Percentiles rank a stretch among this genome's conserved stretches.
phyloP scores from a whole-genome alignment of 2,797 vertebrate species.

The Petrocephalus schoutedeni region DNA sequence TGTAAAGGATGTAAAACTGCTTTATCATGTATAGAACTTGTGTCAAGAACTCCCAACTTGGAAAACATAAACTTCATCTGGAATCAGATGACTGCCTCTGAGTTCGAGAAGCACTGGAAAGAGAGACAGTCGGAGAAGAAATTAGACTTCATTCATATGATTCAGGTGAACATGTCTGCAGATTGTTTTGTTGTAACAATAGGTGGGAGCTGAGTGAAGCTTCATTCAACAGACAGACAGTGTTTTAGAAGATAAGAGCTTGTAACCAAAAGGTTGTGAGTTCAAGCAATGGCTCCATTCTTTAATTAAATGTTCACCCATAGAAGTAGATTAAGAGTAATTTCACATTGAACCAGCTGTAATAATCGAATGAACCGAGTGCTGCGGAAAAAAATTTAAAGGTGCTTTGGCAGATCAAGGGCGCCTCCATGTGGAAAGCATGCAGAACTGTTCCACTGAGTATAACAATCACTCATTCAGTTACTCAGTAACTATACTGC shows the following conservation, averaged over 20 bases:
- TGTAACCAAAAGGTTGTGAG: neutral
- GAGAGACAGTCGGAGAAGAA: constrained; percentile 65
- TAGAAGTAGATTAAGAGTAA: neutral
- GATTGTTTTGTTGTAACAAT: neutral
- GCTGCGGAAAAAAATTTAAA: neutral
- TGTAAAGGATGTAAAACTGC: neutral
- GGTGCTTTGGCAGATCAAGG: neutral
- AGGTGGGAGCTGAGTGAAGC: neutral
- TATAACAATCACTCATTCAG: neutral
- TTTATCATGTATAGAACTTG: constrained; percentile 49
- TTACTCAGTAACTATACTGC: no score
- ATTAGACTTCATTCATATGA: constrained; percentile 91
- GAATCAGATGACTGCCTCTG: constrained; percentile 77
- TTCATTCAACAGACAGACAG: neutral
- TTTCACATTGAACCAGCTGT: neutral
- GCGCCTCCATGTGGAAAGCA: neutral
- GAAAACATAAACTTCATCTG: constrained; percentile 76
- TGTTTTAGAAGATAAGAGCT: neutral
- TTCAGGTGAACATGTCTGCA: constrained; percentile 70
- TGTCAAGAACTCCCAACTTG: constrained; percentile 67
- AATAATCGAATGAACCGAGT: neutral
- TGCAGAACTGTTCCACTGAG: neutral
- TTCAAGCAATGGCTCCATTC: neutral
- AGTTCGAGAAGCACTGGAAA: constrained; percentile 75
- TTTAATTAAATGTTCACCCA: neutral